Evolutionary conservation across 2,888 invertebrate species (phyloP).

Genomic region (Leptinotarsa juncta): DNA sequence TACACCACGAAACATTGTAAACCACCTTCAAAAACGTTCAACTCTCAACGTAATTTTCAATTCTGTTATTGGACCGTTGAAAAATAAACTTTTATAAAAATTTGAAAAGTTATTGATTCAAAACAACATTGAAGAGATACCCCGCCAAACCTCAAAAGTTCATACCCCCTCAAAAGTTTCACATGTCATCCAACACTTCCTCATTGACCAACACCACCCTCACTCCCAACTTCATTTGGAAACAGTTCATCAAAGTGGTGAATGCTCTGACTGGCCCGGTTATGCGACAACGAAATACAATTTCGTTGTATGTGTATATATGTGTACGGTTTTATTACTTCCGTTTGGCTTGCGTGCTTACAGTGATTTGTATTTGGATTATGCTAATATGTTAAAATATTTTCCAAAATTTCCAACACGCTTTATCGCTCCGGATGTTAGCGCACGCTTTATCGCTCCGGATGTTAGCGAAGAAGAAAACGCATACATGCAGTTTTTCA

Average conservation of each 20-base stretch:
- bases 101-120: too few relatives aligned
- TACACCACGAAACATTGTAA: too few relatives aligned
- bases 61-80: too few relatives aligned
- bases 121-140: too few relatives aligned
- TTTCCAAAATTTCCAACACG: not conserved
- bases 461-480: not conserved
- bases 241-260: not conserved
- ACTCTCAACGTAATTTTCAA: too few relatives aligned
- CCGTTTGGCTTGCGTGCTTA: slow-evolving; percentile 3
- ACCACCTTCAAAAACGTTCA: too few relatives aligned
- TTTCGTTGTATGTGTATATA: not conserved
- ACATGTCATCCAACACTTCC: not conserved
- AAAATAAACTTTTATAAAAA: too few relatives aligned
- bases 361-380: not conserved
- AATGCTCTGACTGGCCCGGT: not conserved
- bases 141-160: not conserved
- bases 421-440: not conserved
- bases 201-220: not conserved
- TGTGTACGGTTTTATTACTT: not conserved
- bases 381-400: not conserved
- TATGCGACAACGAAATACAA: not conserved
- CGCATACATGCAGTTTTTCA: not conserved
- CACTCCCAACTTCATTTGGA: not conserved
- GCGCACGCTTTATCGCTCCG: not conserved
- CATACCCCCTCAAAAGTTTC: not conserved